Evolutionary conservation across 2,797 vertebrate genomes (phyloP), one percentile per base, ranked within the genome.

Genomic region (Staurois parvus): DNA sequence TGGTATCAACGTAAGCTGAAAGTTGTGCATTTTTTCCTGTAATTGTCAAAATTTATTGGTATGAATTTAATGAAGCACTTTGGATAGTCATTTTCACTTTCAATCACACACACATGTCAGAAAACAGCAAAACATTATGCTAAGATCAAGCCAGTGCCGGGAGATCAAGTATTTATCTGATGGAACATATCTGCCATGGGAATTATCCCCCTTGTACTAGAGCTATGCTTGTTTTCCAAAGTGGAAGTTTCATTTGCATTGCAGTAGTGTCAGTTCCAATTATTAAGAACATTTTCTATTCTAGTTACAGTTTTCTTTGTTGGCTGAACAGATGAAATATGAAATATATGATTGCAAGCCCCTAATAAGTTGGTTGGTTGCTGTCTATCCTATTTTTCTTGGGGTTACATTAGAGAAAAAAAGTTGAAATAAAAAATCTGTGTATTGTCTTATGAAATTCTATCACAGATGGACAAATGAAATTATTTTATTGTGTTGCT

Each of bases 101-200:
- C 70, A 30, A 56, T 30, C 29, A 24, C 42, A 13, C 28, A 67
- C 40, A n/a, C 24, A 74, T 29, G 76, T 72, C 72, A 56, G 32
- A 81, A 34, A 80, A 59, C 34, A 52, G 62, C 21, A n/a, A 75
- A 75, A 68, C 72, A 76, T 56, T 80, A 28, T 29, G 30, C 62
- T 56, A 52, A 81, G n/a, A 85, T 74, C 40, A 32, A 79, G 34
- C 17, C 72, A 52, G 13, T 69, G 30, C 10, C 21, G 24, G 66
- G 11, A 59, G 77, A 85, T 67, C 70, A 74, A 81, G 78, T 37
- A 42, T 81, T 79, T 75, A 69, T n/a, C 68, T 85, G 79, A 80
- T 74, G 34, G 79, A 68, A n/a, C 45, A 21, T 26, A 52, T n/a
- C 40, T 74, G 69, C 67, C 84, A 24, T 69, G 77, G 72, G 77